Base-by-base conservation (phyloP, 2,113 vertebrate species). In the Crotalus tigris region DNA sequence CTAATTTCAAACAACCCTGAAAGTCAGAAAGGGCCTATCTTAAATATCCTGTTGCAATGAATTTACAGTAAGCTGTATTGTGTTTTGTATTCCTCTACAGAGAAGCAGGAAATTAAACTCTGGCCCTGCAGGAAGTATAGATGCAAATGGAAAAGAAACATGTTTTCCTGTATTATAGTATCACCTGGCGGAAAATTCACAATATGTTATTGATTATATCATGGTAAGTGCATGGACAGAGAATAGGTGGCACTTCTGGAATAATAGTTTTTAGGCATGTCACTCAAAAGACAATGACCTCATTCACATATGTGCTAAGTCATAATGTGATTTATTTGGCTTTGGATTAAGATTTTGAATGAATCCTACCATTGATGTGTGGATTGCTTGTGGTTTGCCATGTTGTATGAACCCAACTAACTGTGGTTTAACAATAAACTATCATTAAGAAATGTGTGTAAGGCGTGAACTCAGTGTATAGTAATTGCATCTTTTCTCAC, bases 1-100 rank as follows among this genome's bases (percentile, higher is more conserved):
- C 19, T 39, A 53, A 19, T 33, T 81, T 12, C n/a, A 81, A 26
- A 24, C n/a, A 51, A 53, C 2, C 33, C 24, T 33, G 64, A 81
- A 39, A 81, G n/a, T 8, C 17, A 44, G 44, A 88, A 33, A 46
- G 19, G 5, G 26, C 23, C 13, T 5, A 17, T 10, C 0, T 4
- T 54, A 54, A 24, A 19, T 29, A 89, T 29, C 13, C 33, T 85
- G n/a, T 17, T 59, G 23, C 13, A 58, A 39, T 75, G 39, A n/a
- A 17, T 61, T 17, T 44, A 51, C 19, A 55, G 2, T 85, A 54
- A 29, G 9, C 58, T n/a, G 10, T 10, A 88, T 87, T 85, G 91
- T 88, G 57, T 94, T 44, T 85, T 89, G 87, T 57, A 46, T 69
- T 33, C 39, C 33, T 81, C 17, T 81, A 39, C 81, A 58, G 90